Evolutionary conservation across 2,797 vertebrate genomes (phyloP).

Genomic region (Phataginus tetradactyla): DNA sequence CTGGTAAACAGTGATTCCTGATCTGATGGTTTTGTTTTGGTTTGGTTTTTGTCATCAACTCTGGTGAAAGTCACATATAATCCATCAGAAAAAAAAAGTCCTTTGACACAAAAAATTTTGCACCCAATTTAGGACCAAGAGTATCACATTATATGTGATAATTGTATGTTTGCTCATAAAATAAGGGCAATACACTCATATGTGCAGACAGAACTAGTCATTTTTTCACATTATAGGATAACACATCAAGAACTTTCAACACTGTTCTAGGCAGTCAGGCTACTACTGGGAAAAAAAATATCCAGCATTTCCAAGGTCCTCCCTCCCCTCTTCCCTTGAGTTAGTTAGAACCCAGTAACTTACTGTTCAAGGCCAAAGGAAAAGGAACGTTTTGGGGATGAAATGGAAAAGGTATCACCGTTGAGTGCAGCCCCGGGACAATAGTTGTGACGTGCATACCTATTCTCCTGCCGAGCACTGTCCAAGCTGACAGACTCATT

Average conservation of each 20-base stretch:
- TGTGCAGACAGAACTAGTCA: neutral
- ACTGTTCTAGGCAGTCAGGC: neutral
- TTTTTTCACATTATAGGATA: conserved; percentile 11
- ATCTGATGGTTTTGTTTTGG: neutral
- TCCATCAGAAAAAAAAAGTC: neutral
- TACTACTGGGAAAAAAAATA: neutral
- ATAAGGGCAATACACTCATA: conserved; percentile 39
- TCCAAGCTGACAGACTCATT: conserved; percentile 25
- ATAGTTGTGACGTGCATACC: neutral
- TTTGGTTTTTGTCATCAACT: neutral
- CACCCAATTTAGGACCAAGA: conserved; percentile 30
- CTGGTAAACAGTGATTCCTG: neutral
- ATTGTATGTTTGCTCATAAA: neutral
- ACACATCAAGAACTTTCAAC: conserved; percentile 48
- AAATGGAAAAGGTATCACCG: neutral
- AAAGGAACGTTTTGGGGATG: neutral
- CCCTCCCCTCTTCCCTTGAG: neutral
- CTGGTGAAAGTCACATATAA: neutral
- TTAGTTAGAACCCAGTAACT: conserved; percentile 24
- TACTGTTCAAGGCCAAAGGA: conserved; percentile 36
- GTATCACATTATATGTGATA: neutral
- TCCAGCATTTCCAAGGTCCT: neutral
- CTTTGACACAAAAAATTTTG: conserved; percentile 9
- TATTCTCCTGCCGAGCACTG: neutral
- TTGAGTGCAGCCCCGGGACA: neutral